Evolutionary conservation across 2,888 invertebrate species (phyloP).

Genomic region (Auanema sp.): DNA sequence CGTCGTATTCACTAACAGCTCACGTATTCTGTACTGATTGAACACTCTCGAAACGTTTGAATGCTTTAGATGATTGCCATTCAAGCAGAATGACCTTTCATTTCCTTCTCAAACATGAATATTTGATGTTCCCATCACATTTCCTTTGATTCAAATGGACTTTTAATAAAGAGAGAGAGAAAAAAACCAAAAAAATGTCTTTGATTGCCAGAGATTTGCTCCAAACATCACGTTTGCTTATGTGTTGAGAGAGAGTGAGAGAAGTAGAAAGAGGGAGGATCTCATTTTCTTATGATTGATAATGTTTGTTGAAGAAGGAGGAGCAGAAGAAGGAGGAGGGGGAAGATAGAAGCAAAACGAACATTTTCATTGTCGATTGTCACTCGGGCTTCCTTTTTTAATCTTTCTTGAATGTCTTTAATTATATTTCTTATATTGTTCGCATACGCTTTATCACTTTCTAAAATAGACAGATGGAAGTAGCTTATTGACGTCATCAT

Average conservation of each 20-base stretch:
- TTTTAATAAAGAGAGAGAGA: not conserved
- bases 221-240: too few relatives aligned
- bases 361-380: slow-evolving; percentile 59
- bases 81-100: too few relatives aligned
- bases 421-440: slow-evolving; percentile 23
- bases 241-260: too few relatives aligned
- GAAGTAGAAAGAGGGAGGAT: too few relatives aligned
- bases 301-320: too few relatives aligned
- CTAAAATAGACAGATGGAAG: slow-evolving; percentile 24
- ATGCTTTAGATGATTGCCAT: too few relatives aligned
- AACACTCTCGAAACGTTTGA: too few relatives aligned
- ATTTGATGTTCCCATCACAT: not conserved
- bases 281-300: too few relatives aligned
- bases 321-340: too few relatives aligned
- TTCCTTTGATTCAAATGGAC: not conserved
- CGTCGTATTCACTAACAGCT: not conserved
- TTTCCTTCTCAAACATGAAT: too few relatives aligned
- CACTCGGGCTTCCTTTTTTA: slow-evolving; percentile 40
- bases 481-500: not conserved
- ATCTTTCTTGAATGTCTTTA: slow-evolving; percentile 31
- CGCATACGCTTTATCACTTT: slow-evolving; percentile 29
- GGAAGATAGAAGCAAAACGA: slow-evolving; percentile 2
- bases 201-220: too few relatives aligned
- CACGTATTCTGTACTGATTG: not conserved
- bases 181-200: not conserved